Base-by-base conservation (phyloP, 2,113 vertebrate species). In the Callionymus lyra region DNA sequence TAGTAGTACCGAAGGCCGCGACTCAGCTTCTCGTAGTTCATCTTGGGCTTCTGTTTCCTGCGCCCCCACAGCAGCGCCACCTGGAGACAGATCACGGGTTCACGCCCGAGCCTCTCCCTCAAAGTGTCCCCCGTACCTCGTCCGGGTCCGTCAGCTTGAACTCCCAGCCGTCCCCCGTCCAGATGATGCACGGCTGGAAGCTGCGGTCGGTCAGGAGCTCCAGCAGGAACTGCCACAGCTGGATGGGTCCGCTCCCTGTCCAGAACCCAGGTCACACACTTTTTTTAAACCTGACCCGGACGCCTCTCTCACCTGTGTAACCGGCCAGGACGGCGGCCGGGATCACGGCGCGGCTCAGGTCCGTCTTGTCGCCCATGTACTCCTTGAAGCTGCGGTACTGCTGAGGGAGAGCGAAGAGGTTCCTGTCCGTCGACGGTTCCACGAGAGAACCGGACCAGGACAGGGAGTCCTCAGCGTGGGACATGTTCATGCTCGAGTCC, bases 131-230 rank as follows among this genome's bases (percentile, higher is more conserved):
- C n/a, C 10, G 4, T 47, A 82, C 80, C 75, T 82, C 77, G 36
- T 84, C 80, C 1, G 82, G 82, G 53, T 84, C 79, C 0, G 66
- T 84, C 50, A 84, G 53, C 42, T 82, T 84, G 61, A 84, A 84
- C 54, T 84, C 82, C 82, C 82, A 84, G 0, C 77, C 82, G 12
- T 84, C 70, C 53, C 82, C 82, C 4, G 82, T 84, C 82, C 82
- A 84, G 70, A 66, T 72, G 6, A 84, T 84, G 2, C 65, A 82
- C 0, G 82, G 77, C 16, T 75, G 80, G 60, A 77, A 82, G 59
- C 64, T 73, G 13, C 63, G 75, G 34, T 84, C 82, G 2, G 79
- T 82, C 47, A 84, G 75, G 4, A 84, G 80, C 63, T 84, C 82
- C 59, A 84, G 56, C 6, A 84, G 69, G 21, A 84, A 84, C 68